Percentiles rank a stretch among this genome's conserved stretches.
Conservation (phyloP, 2,888 invertebrate genomes). For the Pyrochroa serraticornis region DNA sequence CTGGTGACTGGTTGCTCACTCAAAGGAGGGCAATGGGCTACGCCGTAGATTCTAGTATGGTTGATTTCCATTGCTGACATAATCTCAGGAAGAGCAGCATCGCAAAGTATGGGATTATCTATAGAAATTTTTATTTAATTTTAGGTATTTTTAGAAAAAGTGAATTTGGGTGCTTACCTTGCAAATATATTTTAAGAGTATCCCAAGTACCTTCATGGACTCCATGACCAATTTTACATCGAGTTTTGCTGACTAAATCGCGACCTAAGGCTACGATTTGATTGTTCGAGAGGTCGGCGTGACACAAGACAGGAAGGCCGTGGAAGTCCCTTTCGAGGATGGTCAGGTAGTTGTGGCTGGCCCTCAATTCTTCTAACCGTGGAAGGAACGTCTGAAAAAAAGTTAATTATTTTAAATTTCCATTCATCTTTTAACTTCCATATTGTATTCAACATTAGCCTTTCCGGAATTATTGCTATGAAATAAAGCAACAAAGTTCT, state of each 20-base stretch:
- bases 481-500: too few relatives aligned
- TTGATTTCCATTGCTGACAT: slow-evolving; percentile 72
- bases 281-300: slow-evolving; percentile 80
- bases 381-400: slow-evolving; percentile 76
- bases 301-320: slow-evolving; percentile 79
- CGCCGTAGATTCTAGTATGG: slow-evolving; percentile 75
- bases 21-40: slow-evolving; percentile 59
- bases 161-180: slow-evolving; percentile 66
- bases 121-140: slow-evolving; percentile 46
- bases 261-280: slow-evolving; percentile 74
- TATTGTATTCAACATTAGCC: too few relatives aligned
- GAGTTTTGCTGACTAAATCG: slow-evolving; percentile 79
- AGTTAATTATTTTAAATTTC: slow-evolving; percentile 3
- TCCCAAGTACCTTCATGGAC: slow-evolving; percentile 66
- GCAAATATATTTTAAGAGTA: slow-evolving; percentile 76
- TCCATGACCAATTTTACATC: slow-evolving; percentile 80
- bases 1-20: slow-evolving; percentile 54
- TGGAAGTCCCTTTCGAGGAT: slow-evolving; percentile 81
- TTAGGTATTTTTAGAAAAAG: background rate
- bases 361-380: slow-evolving; percentile 75
- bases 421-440: too few relatives aligned
- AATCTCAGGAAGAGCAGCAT: slow-evolving; percentile 73
- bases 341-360: slow-evolving; percentile 78
- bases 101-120: slow-evolving; percentile 85
- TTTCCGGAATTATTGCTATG: too few relatives aligned